Conservation (phyloP, 2,888 invertebrate genomes). For the Chrysomela aeneicollis region DNA sequence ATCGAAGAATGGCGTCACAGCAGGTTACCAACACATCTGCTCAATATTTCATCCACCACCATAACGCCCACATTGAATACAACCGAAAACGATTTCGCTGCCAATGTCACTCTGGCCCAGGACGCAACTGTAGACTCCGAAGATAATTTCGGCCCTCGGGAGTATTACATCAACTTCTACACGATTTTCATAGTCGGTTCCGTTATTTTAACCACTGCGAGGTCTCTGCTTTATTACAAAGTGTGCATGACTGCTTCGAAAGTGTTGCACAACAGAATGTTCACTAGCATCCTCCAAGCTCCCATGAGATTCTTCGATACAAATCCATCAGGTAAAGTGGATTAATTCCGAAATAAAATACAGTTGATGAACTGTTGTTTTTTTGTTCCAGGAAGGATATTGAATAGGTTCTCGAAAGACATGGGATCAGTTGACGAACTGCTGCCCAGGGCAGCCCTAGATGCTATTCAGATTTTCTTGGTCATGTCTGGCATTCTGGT, state of each 20-base stretch:
- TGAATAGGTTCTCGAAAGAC: slow-evolving; percentile 87
- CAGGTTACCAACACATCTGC: not conserved
- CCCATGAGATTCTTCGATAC: slow-evolving; percentile 86
- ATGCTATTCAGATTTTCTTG: slow-evolving; percentile 72
- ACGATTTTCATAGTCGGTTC: slow-evolving; percentile 67
- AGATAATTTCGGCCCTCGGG: slow-evolving; percentile 11
- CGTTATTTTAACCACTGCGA: slow-evolving; percentile 68
- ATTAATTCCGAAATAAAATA: too few species aligned
- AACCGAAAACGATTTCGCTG: not conserved
- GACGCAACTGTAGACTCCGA: not conserved
- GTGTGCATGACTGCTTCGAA: slow-evolving; percentile 79
- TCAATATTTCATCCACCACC: not conserved
- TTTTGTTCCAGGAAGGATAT: slow-evolving; percentile 69
- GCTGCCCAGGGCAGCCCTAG: slow-evolving; percentile 71
- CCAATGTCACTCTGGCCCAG: not conserved
- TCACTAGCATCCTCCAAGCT: slow-evolving; percentile 75
- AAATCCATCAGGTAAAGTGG: slow-evolving; percentile 76
- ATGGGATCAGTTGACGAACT: slow-evolving; percentile 81
- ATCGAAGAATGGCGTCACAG: slow-evolving; percentile 56
- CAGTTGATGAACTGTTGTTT: not conserved
- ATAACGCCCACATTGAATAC: not conserved
- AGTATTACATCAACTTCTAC: slow-evolving; percentile 66
- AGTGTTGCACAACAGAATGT: slow-evolving; percentile 80
- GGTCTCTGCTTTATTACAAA: slow-evolving; percentile 76
- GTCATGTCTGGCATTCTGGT: slow-evolving; percentile 75